These are phyloP conservation scores for Aldabrachelys gigantea DNA, from an alignment of 2,113 vertebrate genomes.

Conservation along the genomic window DNA sequence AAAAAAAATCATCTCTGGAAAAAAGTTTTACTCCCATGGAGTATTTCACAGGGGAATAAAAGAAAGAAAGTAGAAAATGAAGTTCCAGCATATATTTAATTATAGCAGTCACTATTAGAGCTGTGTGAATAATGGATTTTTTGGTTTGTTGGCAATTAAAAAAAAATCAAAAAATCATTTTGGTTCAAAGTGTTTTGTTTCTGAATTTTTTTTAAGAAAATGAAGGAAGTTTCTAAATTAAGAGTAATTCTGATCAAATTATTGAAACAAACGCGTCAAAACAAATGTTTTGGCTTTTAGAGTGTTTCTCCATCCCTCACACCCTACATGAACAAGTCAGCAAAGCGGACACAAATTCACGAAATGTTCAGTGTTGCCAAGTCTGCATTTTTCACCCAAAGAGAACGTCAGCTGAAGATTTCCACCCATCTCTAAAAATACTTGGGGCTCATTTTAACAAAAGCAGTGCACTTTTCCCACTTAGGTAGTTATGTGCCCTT, in stretches of 20 bases:
- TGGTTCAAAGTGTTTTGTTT: not conserved
- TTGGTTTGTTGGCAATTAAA: not conserved
- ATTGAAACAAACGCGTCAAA: not conserved
- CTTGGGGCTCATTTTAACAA: not conserved
- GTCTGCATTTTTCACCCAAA: not conserved
- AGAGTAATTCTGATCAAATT: not conserved
- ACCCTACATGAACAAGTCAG: not conserved
- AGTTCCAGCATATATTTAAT: constrained; percentile 19
- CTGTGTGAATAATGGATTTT: not conserved
- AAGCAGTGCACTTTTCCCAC: not conserved
- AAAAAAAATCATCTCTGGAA: not conserved
- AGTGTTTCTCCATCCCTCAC: not conserved
- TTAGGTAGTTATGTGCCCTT: not conserved
- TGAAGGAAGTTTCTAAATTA: not conserved
- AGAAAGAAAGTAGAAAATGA: not conserved
- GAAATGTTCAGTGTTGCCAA: not conserved
- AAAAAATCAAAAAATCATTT: not conserved
- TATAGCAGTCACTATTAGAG: not conserved
- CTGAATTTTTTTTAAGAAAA: not conserved
- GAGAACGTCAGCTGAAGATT: not conserved
- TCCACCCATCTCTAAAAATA: not conserved
- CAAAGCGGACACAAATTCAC: not conserved
- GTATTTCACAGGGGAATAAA: not conserved
- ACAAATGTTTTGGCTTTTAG: not conserved
- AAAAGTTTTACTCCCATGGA: not conserved